Evolutionary conservation across 2,113 vertebrate species (phyloP).

Genomic region (Puffinus mauretanicus): DNA sequence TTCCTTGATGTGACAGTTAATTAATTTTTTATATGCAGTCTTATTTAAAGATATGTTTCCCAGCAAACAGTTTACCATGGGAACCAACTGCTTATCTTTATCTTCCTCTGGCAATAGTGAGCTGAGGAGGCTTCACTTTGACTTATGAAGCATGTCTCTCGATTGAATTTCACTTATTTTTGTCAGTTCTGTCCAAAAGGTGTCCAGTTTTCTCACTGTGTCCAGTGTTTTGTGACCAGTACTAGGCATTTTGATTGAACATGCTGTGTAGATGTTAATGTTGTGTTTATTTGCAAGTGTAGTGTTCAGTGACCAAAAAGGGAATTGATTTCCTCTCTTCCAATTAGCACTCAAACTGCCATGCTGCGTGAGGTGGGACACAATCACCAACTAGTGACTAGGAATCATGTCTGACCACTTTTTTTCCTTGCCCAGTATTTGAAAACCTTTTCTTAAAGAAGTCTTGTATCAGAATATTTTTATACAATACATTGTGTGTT

Average conservation of each 20-base stretch:
- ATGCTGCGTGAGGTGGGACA: neutral
- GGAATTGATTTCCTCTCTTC: neutral
- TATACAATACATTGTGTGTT: neutral
- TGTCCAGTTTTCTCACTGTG: neutral
- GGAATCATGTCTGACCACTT: neutral
- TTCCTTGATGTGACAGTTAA: neutral
- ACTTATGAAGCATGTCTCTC: rapidly evolving
- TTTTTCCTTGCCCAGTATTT: neutral
- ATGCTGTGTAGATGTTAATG: neutral
- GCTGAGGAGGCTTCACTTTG: neutral
- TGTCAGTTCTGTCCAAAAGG: neutral
- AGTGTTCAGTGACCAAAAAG: neutral
- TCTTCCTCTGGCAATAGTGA: neutral
- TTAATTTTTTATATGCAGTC: neutral
- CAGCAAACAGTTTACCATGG: neutral
- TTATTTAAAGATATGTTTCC: neutral
- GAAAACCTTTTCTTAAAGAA: neutral
- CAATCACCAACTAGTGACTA: neutral
- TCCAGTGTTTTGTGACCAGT: neutral
- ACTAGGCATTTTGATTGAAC: neutral
- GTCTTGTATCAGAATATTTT: neutral
- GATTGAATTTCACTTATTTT: neutral
- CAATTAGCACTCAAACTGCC: neutral
- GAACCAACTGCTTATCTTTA: neutral
- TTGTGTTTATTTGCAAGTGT: neutral